phyloP scores from a whole-genome alignment of 2,888 invertebrate genomes.

The Cremastinae sp. region DNA sequence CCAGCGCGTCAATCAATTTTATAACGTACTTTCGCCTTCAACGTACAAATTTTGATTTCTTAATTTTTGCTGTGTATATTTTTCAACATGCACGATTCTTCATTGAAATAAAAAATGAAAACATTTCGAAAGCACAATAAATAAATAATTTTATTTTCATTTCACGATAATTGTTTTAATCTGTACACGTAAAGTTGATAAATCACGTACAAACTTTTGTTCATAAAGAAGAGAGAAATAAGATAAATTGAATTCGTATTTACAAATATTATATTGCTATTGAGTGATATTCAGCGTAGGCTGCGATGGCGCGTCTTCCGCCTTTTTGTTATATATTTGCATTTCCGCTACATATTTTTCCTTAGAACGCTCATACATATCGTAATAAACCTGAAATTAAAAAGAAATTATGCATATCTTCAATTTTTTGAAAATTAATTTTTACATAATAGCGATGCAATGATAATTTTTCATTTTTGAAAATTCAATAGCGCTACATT shows the following conservation, averaged over 20 bases:
- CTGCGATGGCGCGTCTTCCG: slow-evolving; percentile 75
- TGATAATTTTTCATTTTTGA: neutral
- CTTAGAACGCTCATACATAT: slow-evolving; percentile 87
- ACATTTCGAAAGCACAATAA: slow-evolving; percentile 15
- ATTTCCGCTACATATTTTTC: slow-evolving; percentile 90
- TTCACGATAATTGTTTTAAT: no score
- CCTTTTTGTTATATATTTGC: slow-evolving; percentile 81
- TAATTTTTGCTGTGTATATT: no score
- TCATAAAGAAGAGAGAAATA: slow-evolving; percentile 13
- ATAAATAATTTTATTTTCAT: slow-evolving; percentile 71
- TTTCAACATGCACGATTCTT: no score
- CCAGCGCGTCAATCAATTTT: no score
- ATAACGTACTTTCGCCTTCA: no score
- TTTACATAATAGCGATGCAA: neutral
- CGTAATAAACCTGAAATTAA: slow-evolving; percentile 86
- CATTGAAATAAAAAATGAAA: no score
- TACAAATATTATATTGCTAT: slow-evolving; percentile 71
- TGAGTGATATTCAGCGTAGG: slow-evolving; percentile 82
- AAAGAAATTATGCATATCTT: neutral
- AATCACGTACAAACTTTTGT: neutral
- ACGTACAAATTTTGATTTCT: no score
- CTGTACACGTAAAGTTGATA: neutral
- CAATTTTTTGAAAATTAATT: neutral
- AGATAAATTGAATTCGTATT: slow-evolving; percentile 69
- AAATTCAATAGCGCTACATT: no score